phyloP scores from a whole-genome alignment of 2,888 invertebrate genomes.

The Drosophila acutilabella region DNA sequence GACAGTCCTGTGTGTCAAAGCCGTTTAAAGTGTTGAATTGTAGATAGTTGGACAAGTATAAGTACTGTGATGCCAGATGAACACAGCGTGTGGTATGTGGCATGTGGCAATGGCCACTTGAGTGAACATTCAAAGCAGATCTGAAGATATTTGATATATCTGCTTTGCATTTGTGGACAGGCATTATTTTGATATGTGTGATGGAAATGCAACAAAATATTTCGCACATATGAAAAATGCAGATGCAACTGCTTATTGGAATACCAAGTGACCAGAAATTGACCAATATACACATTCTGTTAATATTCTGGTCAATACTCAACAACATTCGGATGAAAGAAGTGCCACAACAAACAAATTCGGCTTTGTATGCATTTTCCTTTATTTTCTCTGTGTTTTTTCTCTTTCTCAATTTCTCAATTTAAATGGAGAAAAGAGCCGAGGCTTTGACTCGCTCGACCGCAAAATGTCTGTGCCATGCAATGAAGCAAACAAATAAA shows the following conservation, averaged over 20 bases:
- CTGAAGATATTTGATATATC: slow-evolving; percentile 29
- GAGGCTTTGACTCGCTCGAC: slow-evolving; percentile 72
- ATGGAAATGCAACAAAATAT: slow-evolving; percentile 42
- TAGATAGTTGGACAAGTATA: slow-evolving; percentile 3
- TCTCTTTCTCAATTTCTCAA: slow-evolving; percentile 30
- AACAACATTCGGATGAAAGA: slow-evolving; percentile 3
- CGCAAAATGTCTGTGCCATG: slow-evolving; percentile 73
- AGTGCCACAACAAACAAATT: slow-evolving; percentile 55
- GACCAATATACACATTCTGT: slow-evolving; percentile 44
- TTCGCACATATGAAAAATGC: slow-evolving; percentile 61
- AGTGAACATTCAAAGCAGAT: slow-evolving; percentile 13
- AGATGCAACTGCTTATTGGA: slow-evolving; percentile 64
- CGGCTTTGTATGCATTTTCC: slow-evolving; percentile 67
- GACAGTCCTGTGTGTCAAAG: not conserved
- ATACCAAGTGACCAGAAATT: slow-evolving; percentile 67
- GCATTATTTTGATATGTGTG: slow-evolving; percentile 9
- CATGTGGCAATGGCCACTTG: slow-evolving; percentile 14
- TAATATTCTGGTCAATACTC: slow-evolving; percentile 34
- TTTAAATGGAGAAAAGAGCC: slow-evolving; percentile 51
- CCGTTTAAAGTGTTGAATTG: slow-evolving; percentile 2
- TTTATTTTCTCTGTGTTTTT: slow-evolving; percentile 16
- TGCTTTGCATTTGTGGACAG: slow-evolving; percentile 19
- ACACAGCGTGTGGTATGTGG: slow-evolving; percentile 13
- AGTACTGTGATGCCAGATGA: slow-evolving; percentile 3
- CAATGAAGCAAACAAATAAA: slow-evolving; percentile 80